These are phyloP conservation scores for Paradisaea rubra DNA, from an alignment of 2,113 vertebrate species.

Conservation along the genomic window DNA sequence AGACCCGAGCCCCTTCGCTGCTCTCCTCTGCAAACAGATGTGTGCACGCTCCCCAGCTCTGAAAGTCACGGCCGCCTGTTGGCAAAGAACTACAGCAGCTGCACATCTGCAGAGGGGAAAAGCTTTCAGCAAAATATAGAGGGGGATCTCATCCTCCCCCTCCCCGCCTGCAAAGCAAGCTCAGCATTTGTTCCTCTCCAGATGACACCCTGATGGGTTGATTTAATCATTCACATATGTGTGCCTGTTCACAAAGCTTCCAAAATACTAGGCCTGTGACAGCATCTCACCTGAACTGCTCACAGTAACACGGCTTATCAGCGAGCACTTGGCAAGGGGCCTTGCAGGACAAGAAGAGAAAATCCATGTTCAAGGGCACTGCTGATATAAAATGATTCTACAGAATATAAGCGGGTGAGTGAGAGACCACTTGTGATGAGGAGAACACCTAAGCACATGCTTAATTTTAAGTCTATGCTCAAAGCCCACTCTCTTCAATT, in stretches of 20 bases:
- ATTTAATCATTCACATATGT: slow-evolving; percentile 55
- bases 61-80: neutral
- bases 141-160: neutral
- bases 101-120: slow-evolving; percentile 51
- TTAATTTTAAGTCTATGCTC: neutral
- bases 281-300: slow-evolving; percentile 46
- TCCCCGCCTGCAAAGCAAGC: neutral
- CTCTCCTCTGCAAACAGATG: slow-evolving; percentile 40
- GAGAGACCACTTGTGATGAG: neutral
- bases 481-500: neutral
- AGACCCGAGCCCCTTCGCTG: neutral
- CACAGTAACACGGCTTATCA: neutral
- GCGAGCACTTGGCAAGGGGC: neutral
- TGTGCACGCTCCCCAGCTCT: neutral
- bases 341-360: neutral
- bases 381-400: neutral
- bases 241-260: neutral
- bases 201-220: slow-evolving; percentile 59
- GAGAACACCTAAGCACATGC: neutral
- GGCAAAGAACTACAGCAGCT: slow-evolving; percentile 34
- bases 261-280: slow-evolving; percentile 30
- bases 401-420: neutral
- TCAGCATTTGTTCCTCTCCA: slow-evolving; percentile 36
- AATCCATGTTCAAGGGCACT: neutral
- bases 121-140: slow-evolving; percentile 16